Evolutionary conservation across 2,113 vertebrate species (phyloP).

Genomic region (Tachysurus vachellii): DNA sequence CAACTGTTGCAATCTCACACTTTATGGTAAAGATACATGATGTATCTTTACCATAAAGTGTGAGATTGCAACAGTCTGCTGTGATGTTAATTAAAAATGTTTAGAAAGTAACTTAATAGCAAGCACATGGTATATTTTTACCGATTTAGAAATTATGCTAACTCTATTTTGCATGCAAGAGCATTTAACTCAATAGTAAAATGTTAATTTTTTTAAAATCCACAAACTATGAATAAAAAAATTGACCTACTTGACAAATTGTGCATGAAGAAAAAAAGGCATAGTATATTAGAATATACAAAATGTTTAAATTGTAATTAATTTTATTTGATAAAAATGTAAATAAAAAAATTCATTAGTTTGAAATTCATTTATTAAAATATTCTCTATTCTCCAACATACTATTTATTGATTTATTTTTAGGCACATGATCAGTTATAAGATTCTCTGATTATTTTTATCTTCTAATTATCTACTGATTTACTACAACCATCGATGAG

Average conservation of each 20-base stretch:
- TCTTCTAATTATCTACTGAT: neutral
- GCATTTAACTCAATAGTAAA: neutral
- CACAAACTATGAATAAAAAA: neutral
- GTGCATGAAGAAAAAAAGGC: neutral
- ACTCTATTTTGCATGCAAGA: neutral
- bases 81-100: no score
- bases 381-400: neutral
- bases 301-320: neutral
- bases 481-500: neutral
- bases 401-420: neutral
- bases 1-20: neutral
- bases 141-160: neutral
- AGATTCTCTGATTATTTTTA: neutral
- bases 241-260: neutral
- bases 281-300: neutral
- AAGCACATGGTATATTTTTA: neutral
- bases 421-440: neutral
- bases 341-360: neutral
- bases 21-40: neutral
- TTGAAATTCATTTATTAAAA: neutral
- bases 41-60: no score
- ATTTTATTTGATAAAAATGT: neutral
- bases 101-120: no score
- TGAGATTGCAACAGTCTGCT: no score
- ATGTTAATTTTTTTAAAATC: neutral